Percentiles rank a stretch among this genome's conserved stretches.
phyloP scores from a whole-genome alignment of 2,797 vertebrate species.

The Knipowitschia caucasica region DNA sequence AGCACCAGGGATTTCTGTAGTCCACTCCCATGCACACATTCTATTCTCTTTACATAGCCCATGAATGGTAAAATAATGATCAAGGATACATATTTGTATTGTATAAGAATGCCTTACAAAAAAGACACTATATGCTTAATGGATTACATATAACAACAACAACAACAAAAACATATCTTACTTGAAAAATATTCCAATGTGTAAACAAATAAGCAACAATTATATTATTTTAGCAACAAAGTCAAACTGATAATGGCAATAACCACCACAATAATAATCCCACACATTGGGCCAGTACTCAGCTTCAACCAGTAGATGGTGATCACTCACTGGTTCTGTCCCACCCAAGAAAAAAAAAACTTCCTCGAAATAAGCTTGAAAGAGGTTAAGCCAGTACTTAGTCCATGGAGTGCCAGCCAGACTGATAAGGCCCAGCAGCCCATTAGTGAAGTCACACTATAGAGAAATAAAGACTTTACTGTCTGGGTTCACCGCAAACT shows the following conservation, averaged over 20 bases:
- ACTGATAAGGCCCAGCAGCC: neutral
- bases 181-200: too few species aligned
- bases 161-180: neutral
- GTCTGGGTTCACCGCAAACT: neutral
- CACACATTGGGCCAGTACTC: constrained; percentile 14
- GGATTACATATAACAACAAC: neutral
- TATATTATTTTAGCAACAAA: neutral
- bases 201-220: too few species aligned
- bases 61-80: neutral
- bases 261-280: neutral
- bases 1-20: constrained; percentile 12
- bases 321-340: constrained; percentile 49
- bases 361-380: neutral
- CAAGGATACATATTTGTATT: neutral
- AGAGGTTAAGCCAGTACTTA: constrained; percentile 3
- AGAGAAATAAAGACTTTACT: neutral
- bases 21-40: constrained; percentile 6
- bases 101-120: neutral
- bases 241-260: neutral
- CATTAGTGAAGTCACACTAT: neutral
- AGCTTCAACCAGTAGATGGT: constrained; percentile 64
- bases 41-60: neutral
- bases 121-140: neutral
- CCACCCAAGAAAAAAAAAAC: neutral
- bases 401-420: neutral